Evolutionary conservation across 2,797 vertebrate genomes (phyloP).

Genomic region (Arrhamphus sclerolepis): DNA sequence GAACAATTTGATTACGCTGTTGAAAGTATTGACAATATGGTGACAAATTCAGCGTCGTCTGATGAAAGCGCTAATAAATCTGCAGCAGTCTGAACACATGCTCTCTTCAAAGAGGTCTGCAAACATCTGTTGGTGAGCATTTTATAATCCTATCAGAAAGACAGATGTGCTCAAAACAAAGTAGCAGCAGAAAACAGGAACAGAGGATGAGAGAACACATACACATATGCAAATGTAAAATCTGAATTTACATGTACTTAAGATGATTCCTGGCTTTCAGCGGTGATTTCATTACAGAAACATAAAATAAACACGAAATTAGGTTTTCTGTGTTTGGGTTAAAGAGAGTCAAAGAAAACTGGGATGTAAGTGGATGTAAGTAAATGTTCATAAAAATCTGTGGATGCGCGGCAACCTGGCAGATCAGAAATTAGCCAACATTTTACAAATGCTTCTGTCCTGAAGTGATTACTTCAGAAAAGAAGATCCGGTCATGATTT

Average conservation of each 20-base stretch:
- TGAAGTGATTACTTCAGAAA: too few relatives aligned
- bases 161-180: slow-evolving; percentile 68
- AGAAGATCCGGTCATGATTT: too few relatives aligned
- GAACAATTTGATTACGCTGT: slow-evolving; percentile 60
- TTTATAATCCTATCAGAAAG: slow-evolving; percentile 77
- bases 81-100: slow-evolving; percentile 47
- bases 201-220: slow-evolving; percentile 46
- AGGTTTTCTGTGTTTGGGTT: slow-evolving; percentile 26
- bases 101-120: slow-evolving; percentile 64
- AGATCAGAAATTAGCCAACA: too few relatives aligned
- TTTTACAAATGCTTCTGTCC: too few relatives aligned
- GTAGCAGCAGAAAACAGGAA: slow-evolving; percentile 46
- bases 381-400: slow-evolving; percentile 1
- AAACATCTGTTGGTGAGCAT: slow-evolving; percentile 72
- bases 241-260: slow-evolving; percentile 42
- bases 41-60: slow-evolving; percentile 61
- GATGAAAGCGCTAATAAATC: slow-evolving; percentile 65
- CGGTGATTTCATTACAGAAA: slow-evolving; percentile 34
- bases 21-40: slow-evolving; percentile 65
- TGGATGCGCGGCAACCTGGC: background rate
- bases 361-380: slow-evolving; percentile 26
- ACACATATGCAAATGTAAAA: slow-evolving; percentile 16
- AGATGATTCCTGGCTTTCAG: slow-evolving; percentile 39
- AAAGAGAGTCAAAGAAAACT: slow-evolving; percentile 28
- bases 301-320: slow-evolving; percentile 29